A percentile compares a stretch with the other conserved stretches of the same genome.
These are phyloP conservation scores for Chiridota heheva DNA, from an alignment of 35 echinoderm and acorn worm genomes.

Conservation along the genomic window DNA sequence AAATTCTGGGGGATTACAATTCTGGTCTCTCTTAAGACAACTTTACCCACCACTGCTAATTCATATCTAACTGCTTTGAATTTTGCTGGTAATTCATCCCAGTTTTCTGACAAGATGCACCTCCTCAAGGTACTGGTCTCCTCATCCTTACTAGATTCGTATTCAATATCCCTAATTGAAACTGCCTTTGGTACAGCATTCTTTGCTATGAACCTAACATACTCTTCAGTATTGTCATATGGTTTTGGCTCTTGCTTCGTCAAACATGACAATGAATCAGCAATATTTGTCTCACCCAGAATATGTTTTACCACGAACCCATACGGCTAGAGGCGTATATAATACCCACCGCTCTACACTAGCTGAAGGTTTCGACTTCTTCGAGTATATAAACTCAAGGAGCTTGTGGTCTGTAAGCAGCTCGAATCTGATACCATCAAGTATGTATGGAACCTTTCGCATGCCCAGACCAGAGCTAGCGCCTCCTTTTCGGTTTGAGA, in stretches of 20 bases:
- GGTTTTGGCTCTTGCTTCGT: background rate
- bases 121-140: slow-evolving; percentile 12
- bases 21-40: slow-evolving; percentile 43
- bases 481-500: slow-evolving; percentile 65
- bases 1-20: slow-evolving; percentile 41
- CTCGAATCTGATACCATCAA: slow-evolving; percentile 38
- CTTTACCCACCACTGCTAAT: slow-evolving; percentile 11
- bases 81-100: background rate
- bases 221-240: background rate
- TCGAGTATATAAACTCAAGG: slow-evolving; percentile 14
- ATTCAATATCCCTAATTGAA: background rate
- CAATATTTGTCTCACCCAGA: background rate
- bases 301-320: background rate
- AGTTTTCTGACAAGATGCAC: background rate
- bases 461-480: slow-evolving; percentile 43
- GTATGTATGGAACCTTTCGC: slow-evolving; percentile 37
- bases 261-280: slow-evolving; percentile 23
- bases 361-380: background rate
- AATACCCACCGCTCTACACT: slow-evolving; percentile 25
- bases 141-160: slow-evolving; percentile 17
- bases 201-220: slow-evolving; percentile 12
- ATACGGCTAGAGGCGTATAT: slow-evolving; percentile 9
- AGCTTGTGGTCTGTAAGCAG: slow-evolving; percentile 43
- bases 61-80: slow-evolving; percentile 19
- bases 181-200: slow-evolving; percentile 15